Evolutionary conservation across 2,113 vertebrate species (phyloP).

Genomic region (Plestiodon gilberti): DNA sequence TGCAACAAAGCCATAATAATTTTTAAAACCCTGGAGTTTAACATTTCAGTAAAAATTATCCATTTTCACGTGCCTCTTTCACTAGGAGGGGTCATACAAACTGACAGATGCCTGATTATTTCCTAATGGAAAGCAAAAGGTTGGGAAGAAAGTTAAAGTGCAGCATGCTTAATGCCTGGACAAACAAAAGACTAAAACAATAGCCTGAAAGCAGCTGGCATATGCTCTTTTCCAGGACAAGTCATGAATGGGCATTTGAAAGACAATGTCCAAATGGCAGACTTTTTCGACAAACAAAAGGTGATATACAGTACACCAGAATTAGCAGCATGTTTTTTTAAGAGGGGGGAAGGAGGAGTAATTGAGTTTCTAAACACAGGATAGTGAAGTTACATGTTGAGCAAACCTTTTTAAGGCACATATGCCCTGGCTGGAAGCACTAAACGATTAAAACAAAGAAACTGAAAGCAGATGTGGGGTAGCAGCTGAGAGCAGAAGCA

Average conservation of each 20-base stretch:
- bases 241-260: conserved; percentile 15
- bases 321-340: neutral
- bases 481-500: too few relatives aligned
- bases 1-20: neutral
- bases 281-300: neutral
- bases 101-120: conserved; percentile 2
- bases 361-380: neutral
- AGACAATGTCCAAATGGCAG: neutral
- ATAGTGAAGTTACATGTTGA: neutral
- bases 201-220: neutral
- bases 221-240: neutral
- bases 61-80: neutral
- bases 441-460: neutral
- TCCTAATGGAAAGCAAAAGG: conserved; percentile 7
- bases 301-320: neutral
- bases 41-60: conserved; percentile 5
- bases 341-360: accelerated
- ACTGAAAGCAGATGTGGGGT: neutral
- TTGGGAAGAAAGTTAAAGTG: neutral
- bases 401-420: neutral
- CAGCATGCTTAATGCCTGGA: accelerated
- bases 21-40: neutral
- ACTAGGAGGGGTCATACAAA: neutral
- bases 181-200: neutral
- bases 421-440: neutral